A percentile compares a stretch with the other conserved stretches of the same genome.
Conservation (phyloP, 1,140 invertebrate genomes). For the Sinonovacula constricta region DNA sequence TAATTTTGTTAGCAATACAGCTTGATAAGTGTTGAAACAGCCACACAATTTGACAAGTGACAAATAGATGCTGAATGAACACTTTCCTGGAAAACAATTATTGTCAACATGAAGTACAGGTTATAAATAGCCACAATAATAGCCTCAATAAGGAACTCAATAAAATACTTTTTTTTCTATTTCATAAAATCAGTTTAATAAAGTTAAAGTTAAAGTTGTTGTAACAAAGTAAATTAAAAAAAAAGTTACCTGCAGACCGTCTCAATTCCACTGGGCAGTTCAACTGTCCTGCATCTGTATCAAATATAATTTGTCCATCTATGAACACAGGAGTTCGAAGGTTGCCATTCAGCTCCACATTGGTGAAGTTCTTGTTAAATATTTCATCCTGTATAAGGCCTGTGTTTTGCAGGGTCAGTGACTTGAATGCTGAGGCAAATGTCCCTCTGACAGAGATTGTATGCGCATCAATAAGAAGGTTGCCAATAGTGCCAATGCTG, state of each 20-base stretch:
- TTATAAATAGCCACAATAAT: too few relatives aligned
- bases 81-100: too few relatives aligned
- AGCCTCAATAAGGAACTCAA: too few relatives aligned
- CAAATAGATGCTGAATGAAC: too few relatives aligned
- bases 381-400: slow-evolving; percentile 12
- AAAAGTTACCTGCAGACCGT: slow-evolving; percentile 30
- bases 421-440: slow-evolving; percentile 22
- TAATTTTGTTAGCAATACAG: too few relatives aligned
- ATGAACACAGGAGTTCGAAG: slow-evolving; percentile 18
- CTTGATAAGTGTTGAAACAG: too few relatives aligned
- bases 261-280: slow-evolving; percentile 29
- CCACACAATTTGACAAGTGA: too few relatives aligned
- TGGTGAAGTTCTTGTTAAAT: slow-evolving; percentile 35
- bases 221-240: slow-evolving; percentile 10
- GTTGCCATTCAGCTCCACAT: slow-evolving; percentile 26
- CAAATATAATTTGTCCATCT: slow-evolving; percentile 35
- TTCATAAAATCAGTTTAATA: too few relatives aligned
- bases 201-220: background rate
- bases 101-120: too few relatives aligned
- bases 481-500: slow-evolving; percentile 26
- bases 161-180: too few relatives aligned
- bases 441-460: slow-evolving; percentile 29
- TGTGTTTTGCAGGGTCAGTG: slow-evolving; percentile 31
- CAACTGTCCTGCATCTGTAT: background rate
- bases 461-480: slow-evolving; percentile 8